Conservation (phyloP, 2,113 vertebrate genomes). For the Phylloscopus trochilus region DNA sequence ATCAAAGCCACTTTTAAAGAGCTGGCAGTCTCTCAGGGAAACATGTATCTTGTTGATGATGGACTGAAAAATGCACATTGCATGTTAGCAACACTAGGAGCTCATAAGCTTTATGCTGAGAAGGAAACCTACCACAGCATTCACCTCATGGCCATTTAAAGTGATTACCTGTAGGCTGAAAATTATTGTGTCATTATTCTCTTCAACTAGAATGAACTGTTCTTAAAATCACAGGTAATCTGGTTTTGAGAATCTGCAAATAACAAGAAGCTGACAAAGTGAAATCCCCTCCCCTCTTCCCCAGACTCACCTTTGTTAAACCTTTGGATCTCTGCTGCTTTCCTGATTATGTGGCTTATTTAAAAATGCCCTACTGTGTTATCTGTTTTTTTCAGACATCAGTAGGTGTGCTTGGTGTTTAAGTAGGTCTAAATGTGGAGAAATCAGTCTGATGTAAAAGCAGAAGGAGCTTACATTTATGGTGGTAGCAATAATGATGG, state of each 20-base stretch:
- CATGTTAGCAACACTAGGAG: not conserved
- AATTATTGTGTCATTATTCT: constrained; percentile 38
- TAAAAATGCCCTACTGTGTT: constrained; percentile 29
- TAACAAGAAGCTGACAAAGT: not conserved
- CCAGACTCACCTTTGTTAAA: not conserved
- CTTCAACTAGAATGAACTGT: not conserved
- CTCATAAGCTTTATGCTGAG: not conserved
- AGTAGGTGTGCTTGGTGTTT: not conserved
- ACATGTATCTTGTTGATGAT: not conserved
- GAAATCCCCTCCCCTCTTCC: not conserved
- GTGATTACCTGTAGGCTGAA: constrained; percentile 20
- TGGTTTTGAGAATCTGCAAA: not conserved
- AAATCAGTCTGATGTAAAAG: constrained; percentile 13
- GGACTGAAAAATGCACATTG: not conserved
- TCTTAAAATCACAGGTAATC: constrained; percentile 25
- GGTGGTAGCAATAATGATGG: constrained; percentile 13
- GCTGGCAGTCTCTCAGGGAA: not conserved
- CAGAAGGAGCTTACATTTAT: constrained; percentile 14
- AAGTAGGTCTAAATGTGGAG: not conserved
- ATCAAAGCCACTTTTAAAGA: not conserved
- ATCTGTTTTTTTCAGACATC: constrained; percentile 15
- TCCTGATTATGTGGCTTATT: constrained; percentile 14
- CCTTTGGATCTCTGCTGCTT: not conserved
- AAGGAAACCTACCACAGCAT: not conserved
- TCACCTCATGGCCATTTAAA: not conserved